A percentile compares a stretch with the other conserved stretches of the same genome.
These are phyloP conservation scores for Lutjanus campechanus DNA, from an alignment of 2,797 vertebrate genomes.

Conservation along the genomic window DNA sequence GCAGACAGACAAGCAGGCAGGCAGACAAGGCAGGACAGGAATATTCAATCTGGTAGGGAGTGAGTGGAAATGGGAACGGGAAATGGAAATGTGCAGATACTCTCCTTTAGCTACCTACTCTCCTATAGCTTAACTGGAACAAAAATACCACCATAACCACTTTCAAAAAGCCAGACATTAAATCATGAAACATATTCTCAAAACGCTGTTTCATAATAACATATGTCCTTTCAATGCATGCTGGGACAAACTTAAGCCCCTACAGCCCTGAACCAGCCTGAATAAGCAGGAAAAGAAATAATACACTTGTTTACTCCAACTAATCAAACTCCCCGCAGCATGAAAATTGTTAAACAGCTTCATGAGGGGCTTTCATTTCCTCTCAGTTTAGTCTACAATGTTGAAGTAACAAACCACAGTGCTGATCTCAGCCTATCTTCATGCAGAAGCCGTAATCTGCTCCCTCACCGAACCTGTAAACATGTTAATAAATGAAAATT, in stretches of 20 bases:
- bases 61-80: too few relatives aligned
- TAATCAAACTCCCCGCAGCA: neutral
- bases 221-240: neutral
- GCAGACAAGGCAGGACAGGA: too few relatives aligned
- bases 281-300: neutral
- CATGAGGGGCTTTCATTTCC: neutral
- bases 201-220: neutral
- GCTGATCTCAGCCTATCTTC: neutral
- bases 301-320: neutral
- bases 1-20: too few relatives aligned
- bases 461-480: neutral
- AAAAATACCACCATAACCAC: neutral
- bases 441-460: neutral
- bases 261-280: neutral
- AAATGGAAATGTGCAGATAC: too few relatives aligned
- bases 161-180: neutral
- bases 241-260: neutral
- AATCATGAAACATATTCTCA: neutral
- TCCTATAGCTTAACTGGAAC: too few relatives aligned
- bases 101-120: too few relatives aligned
- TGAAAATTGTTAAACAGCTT: neutral
- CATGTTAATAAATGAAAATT: neutral
- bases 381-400: neutral
- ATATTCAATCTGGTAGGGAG: too few relatives aligned
- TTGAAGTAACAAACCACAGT: neutral